phyloP scores from a whole-genome alignment of 1,140 invertebrate species.

The Ostrea denselamellosa region DNA sequence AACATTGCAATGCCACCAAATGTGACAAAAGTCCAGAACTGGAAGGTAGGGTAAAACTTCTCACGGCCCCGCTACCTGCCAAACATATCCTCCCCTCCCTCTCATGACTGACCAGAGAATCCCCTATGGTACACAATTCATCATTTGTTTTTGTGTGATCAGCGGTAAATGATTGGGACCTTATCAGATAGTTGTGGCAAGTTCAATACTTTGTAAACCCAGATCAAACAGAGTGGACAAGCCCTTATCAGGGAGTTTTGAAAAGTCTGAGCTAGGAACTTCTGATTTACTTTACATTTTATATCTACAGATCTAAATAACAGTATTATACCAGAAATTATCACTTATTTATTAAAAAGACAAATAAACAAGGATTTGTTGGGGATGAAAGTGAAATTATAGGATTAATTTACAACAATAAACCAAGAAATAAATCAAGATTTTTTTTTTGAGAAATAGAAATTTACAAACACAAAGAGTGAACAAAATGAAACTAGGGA shows the following conservation, averaged over 20 bases:
- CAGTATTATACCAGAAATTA: slow-evolving; percentile 31
- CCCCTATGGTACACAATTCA: not conserved
- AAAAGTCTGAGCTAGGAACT: slow-evolving; percentile 18
- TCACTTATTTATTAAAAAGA: slow-evolving; percentile 24
- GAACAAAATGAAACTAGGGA: too few species aligned
- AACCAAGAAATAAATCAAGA: not conserved
- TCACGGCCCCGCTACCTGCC: not conserved
- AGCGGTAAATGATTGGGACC: slow-evolving; percentile 1
- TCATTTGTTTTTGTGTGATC: slow-evolving; percentile 20
- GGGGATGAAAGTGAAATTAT: not conserved
- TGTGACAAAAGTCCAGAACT: slow-evolving; percentile 1
- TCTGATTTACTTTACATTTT: not conserved
- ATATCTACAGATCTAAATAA: slow-evolving; percentile 5
- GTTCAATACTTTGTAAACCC: slow-evolving; percentile 22
- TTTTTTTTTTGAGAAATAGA: too few species aligned
- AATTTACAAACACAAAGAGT: too few species aligned
- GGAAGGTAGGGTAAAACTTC: not conserved
- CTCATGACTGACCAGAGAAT: slow-evolving; percentile 1
- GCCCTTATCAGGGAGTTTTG: not conserved
- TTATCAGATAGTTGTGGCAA: slow-evolving; percentile 34
- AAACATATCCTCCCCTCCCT: not conserved
- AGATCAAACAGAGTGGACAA: slow-evolving; percentile 33
- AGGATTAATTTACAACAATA: not conserved
- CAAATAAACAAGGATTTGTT: slow-evolving; percentile 2
- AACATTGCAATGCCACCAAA: slow-evolving; percentile 7